Evolutionary conservation across 2,113 vertebrate species (phyloP).

Genomic region (Cyanocitta stelleri): DNA sequence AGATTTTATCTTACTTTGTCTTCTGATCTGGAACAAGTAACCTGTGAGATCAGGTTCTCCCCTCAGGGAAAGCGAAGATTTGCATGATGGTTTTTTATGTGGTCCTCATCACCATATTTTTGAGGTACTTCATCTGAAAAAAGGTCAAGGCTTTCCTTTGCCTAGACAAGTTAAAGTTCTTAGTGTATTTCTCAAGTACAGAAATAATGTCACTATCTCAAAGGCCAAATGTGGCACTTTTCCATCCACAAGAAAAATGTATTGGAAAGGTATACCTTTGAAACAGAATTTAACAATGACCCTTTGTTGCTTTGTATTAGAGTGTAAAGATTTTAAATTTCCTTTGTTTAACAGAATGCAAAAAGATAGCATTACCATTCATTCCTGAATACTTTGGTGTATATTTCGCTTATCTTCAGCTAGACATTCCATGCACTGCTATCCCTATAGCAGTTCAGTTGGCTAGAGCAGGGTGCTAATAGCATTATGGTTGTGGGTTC

Average conservation of each 20-base stretch:
- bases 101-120: not conserved
- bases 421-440: not conserved
- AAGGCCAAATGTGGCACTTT: not conserved
- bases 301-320: not conserved
- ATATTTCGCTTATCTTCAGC: not conserved
- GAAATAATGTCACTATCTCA: not conserved
- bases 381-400: not conserved
- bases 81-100: not conserved
- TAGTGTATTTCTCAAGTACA: not conserved
- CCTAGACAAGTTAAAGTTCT: not conserved
- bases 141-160: slow-evolving; percentile 11
- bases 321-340: not conserved
- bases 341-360: not conserved
- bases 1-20: not conserved
- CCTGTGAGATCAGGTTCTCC: not conserved
- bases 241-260: not conserved
- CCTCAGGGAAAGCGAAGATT: not conserved
- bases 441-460: not conserved
- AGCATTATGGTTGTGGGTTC: not conserved
- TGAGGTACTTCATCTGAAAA: not conserved
- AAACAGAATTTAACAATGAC: not conserved
- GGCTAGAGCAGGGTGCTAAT: not conserved
- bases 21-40: slow-evolving; percentile 3
- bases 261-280: not conserved
- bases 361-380: not conserved